Base-by-base conservation (phyloP, 2,888 invertebrate genomes). In the Hetaerina titia region DNA sequence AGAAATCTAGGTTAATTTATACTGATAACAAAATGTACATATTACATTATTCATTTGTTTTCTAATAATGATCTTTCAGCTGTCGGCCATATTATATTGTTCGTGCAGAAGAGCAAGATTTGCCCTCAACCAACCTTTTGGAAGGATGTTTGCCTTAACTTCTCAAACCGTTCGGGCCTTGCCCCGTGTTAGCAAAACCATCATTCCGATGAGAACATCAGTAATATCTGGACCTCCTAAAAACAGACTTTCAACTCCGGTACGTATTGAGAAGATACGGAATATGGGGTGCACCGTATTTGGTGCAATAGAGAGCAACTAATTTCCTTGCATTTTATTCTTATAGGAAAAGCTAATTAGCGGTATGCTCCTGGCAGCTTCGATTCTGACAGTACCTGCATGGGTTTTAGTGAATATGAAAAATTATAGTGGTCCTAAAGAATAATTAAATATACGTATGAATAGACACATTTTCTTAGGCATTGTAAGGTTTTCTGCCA, bases 41-140 rank as follows among this genome's bases (percentile, higher is more conserved):
- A 92, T 69, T 57, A 69, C 92, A 69, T 69, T 74, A 69, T 92
- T 92, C 92, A 92, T 22, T 57, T 92, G 92, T 92, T 92, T 92
- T 13, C n/a, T 92, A 92, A 92, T 92, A 92, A 69, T 69, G 92
- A 92, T 92, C 92, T 92, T 64, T 69, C 57, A 22, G 11, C 57
- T 56, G 64, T 92, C 92, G 69, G 92, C 92, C 92, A 92, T 92
- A 92, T 92, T 92, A 92, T 92, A 92, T 92, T 92, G 69, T 92
- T n/a, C 45, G 31, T 64, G 45, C 92, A 92, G 92, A 92, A 69
- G 92, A 57, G 56, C 22, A 22, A 5, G 22, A n/a, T 17, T 8
- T 4, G 56, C 5, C 2, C 45, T 17, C 9, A 8, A 57, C 57
- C 56, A 2, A 22, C 56, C 0, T 15, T 19, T 22, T 13, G 9